Percentiles rank a stretch among this genome's conserved stretches.
These are phyloP conservation scores for Vipera latastei DNA, from an alignment of 2,797 vertebrate species.

Conservation along the genomic window DNA sequence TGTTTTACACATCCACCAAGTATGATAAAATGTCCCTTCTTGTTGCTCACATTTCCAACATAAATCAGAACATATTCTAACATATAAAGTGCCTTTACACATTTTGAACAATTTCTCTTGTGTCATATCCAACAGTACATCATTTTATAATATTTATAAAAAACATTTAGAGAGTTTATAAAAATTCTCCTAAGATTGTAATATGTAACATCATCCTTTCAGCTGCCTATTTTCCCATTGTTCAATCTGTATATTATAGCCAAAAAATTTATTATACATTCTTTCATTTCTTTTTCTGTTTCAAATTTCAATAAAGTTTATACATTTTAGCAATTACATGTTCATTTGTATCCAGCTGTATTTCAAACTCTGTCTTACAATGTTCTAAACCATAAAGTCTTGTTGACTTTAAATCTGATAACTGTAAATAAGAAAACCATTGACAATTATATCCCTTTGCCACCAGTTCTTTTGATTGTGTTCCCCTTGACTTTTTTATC, in stretches of 20 bases:
- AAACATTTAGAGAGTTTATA: neutral
- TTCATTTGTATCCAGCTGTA: neutral
- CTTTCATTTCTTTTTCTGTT: neutral
- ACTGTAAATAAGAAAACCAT: neutral
- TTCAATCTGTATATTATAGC: neutral
- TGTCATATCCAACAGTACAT: neutral
- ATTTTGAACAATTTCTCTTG: neutral
- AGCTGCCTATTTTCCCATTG: neutral
- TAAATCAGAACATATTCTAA: neutral
- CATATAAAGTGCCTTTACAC: neutral
- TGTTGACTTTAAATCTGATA: neutral
- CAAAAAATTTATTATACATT: neutral
- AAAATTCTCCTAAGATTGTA: neutral
- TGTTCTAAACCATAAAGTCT: neutral
- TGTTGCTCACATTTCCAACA: neutral
- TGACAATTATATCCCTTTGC: neutral
- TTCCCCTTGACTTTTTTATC: neutral
- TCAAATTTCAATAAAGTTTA: neutral
- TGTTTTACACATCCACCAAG: neutral
- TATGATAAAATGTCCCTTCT: neutral
- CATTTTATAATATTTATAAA: neutral
- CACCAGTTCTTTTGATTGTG: neutral
- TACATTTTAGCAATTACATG: neutral
- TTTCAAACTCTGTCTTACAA: neutral
- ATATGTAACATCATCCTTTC: neutral